phyloP scores from a whole-genome alignment of 2,113 vertebrate genomes.

The Phycodurus eques region DNA sequence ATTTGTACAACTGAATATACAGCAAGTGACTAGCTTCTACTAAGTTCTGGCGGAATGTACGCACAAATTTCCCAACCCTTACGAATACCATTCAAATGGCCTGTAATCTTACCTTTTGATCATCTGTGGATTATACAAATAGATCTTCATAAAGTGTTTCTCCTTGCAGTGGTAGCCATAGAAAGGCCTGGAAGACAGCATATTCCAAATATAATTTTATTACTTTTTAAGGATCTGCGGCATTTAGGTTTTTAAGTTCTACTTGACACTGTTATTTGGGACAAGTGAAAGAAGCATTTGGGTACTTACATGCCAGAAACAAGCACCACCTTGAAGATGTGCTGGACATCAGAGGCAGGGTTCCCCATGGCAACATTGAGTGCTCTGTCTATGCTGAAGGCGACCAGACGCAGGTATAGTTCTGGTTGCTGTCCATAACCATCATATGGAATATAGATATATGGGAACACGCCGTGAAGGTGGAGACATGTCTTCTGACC shows the following conservation, averaged over 20 bases:
- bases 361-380: constrained; percentile 94
- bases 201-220: neutral
- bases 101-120: constrained; percentile 85
- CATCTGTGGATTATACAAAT: constrained; percentile 97
- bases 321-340: constrained; percentile 93
- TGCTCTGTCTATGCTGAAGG: constrained; percentile 95
- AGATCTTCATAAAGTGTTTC: constrained; percentile 97
- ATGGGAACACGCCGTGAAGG: constrained; percentile 93
- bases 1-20: neutral
- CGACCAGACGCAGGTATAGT: constrained; percentile 87
- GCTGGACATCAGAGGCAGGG: constrained; percentile 85
- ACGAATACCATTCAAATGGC: neutral
- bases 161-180: constrained; percentile 96
- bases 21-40: no score
- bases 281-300: neutral
- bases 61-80: neutral
- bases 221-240: neutral
- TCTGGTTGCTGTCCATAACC: constrained; percentile 82
- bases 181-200: constrained; percentile 83
- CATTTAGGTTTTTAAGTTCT: neutral
- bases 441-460: constrained; percentile 93
- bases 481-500: constrained; percentile 98
- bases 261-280: neutral
- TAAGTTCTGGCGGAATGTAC: neutral
- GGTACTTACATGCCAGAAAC: constrained; percentile 94